These are phyloP conservation scores for Sphaerophoria rueppellii DNA, from an alignment of 2,888 invertebrate genomes.

Conservation along the genomic window DNA sequence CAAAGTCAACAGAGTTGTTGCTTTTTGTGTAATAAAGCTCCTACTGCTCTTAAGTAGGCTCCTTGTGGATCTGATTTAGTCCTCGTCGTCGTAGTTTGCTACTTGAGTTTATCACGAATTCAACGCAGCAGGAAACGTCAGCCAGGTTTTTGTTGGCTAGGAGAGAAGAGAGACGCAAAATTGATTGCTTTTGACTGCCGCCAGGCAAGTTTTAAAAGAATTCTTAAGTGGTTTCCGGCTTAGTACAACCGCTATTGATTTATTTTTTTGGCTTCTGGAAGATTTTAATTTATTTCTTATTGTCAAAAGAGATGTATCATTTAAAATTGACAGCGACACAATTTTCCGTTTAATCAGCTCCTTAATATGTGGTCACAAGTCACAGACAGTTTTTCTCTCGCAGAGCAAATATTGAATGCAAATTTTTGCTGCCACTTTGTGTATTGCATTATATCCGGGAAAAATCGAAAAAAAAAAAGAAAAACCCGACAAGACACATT, in stretches of 20 bases:
- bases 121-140: not conserved
- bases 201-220: constrained; percentile 5
- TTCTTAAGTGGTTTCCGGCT: constrained; percentile 13
- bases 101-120: constrained; percentile 11
- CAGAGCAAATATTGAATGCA: constrained; percentile 1
- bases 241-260: constrained; percentile 3
- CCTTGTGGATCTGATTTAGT: constrained; percentile 18
- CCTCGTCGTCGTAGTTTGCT: not conserved
- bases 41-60: constrained; percentile 7
- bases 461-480: not conserved
- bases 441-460: constrained; percentile 26
- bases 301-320: too few species aligned
- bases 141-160: not conserved
- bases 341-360: not conserved
- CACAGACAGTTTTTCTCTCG: not conserved
- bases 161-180: not conserved
- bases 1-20: constrained; percentile 2
- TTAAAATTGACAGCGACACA: not conserved
- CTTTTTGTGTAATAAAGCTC: not conserved
- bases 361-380: not conserved
- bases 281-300: not conserved
- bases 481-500: constrained; percentile 22
- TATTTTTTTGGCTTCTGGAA: not conserved
- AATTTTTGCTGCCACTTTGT: constrained; percentile 14
- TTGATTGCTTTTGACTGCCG: constrained; percentile 18